phyloP scores from a whole-genome alignment of 2,797 vertebrate genomes.

The Halcyon smyrnensis region DNA sequence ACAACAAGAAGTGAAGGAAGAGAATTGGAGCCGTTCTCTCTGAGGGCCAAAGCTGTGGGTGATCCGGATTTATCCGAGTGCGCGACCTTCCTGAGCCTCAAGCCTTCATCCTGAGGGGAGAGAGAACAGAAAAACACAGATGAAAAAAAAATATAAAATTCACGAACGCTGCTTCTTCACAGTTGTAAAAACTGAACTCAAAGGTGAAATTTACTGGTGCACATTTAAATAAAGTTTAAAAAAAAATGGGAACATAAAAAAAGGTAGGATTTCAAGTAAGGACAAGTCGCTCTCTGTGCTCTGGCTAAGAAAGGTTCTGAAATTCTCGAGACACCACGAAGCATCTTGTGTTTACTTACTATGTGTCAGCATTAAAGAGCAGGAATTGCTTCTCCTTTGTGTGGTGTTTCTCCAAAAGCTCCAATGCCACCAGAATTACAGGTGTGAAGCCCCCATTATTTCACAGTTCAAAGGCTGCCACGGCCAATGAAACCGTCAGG shows the following conservation, averaged over 20 bases:
- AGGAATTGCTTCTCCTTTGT: not conserved
- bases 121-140: not conserved
- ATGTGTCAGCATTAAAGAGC: not conserved
- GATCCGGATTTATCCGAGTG: constrained; percentile 89
- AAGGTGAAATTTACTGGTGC: not conserved
- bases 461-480: not conserved
- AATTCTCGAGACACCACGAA: not conserved
- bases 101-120: constrained; percentile 87
- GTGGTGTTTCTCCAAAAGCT: not conserved
- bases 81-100: constrained; percentile 91
- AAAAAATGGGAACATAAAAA: not conserved
- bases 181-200: not conserved
- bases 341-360: not conserved
- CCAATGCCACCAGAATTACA: not conserved
- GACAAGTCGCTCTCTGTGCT: not conserved
- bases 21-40: constrained; percentile 88
- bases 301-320: not conserved
- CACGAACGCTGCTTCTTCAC: not conserved
- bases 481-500: not conserved
- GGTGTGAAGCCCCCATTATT: not conserved
- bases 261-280: not conserved
- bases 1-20: constrained; percentile 98
- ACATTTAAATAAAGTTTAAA: not conserved
- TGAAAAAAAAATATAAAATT: not conserved
- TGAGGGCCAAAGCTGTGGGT: constrained; percentile 85